These are phyloP conservation scores for Physeter macrocephalus DNA, from an alignment of 2,113 vertebrate genomes.

Conservation along the genomic window DNA sequence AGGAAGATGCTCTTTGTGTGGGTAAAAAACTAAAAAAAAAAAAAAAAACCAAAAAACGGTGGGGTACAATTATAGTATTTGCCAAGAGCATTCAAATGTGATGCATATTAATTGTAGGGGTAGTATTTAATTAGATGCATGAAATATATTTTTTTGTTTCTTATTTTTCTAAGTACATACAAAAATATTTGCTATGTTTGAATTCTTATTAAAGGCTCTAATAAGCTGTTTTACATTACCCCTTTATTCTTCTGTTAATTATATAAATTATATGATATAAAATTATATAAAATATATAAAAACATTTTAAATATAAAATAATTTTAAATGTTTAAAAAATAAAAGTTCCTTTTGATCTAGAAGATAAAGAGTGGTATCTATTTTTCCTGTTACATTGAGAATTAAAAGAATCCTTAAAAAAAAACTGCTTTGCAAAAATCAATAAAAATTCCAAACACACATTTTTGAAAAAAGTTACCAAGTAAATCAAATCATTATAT, in stretches of 20 bases:
- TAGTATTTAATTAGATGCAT: neutral
- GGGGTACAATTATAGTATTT: neutral
- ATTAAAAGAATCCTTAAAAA: neutral
- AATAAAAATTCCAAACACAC: constrained; percentile 20
- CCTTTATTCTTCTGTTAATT: neutral
- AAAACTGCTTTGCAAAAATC: neutral
- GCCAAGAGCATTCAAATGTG: neutral
- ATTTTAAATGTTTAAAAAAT: neutral
- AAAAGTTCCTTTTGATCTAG: neutral
- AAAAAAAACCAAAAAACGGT: neutral
- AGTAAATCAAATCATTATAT: constrained; percentile 8
- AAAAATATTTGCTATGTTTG: neutral
- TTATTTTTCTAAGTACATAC: neutral
- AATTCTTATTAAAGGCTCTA: neutral
- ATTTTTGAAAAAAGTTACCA: neutral
- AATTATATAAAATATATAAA: neutral
- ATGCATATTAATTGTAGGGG: neutral
- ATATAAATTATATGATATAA: neutral
- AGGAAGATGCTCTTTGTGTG: neutral
- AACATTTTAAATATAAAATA: neutral
- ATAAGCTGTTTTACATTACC: neutral
- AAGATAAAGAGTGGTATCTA: neutral
- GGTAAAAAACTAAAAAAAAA: neutral
- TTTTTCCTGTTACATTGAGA: neutral
- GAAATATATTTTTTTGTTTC: neutral